A percentile compares a stretch with the other conserved stretches of the same genome.
Conservation (phyloP, 2,797 vertebrate species). For the Phyllotis vaccarum region DNA sequence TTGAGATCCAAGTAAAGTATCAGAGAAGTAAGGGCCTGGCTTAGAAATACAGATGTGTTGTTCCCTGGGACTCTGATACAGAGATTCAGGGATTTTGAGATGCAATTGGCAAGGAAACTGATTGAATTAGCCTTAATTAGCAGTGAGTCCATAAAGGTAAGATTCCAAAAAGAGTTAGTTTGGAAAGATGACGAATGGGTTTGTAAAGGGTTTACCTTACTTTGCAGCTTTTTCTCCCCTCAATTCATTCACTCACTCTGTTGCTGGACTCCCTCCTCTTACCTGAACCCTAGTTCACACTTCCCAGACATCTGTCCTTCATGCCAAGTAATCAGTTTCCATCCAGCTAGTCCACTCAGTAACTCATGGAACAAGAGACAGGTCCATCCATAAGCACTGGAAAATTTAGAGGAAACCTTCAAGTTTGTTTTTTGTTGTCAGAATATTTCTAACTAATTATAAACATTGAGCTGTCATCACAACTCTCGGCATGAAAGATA, state of each 20-base stretch:
- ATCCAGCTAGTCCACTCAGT: neutral
- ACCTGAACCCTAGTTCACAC: neutral
- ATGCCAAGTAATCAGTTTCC: neutral
- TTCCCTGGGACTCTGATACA: neutral
- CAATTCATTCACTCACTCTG: neutral
- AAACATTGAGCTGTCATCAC: neutral
- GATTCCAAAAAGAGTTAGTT: neutral
- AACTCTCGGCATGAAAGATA: neutral
- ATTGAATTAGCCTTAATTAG: neutral
- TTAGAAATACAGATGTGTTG: neutral
- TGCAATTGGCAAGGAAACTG: neutral
- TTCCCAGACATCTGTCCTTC: neutral
- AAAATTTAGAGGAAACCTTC: neutral
- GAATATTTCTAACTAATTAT: slow-evolving; percentile 19
- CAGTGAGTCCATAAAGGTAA: neutral
- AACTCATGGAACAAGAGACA: neutral
- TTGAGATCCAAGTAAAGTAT: neutral
- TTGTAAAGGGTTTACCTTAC: neutral
- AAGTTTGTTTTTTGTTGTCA: neutral
- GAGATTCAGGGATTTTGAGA: neutral
- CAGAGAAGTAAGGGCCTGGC: neutral
- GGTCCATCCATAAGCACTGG: neutral
- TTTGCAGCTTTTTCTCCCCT: neutral
- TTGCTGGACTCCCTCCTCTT: neutral
- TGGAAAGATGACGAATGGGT: neutral